A percentile compares a stretch with the other conserved stretches of the same genome.
Evolutionary conservation across 1,140 invertebrate species (phyloP).

Genomic region (Drosophila pectinifera): DNA sequence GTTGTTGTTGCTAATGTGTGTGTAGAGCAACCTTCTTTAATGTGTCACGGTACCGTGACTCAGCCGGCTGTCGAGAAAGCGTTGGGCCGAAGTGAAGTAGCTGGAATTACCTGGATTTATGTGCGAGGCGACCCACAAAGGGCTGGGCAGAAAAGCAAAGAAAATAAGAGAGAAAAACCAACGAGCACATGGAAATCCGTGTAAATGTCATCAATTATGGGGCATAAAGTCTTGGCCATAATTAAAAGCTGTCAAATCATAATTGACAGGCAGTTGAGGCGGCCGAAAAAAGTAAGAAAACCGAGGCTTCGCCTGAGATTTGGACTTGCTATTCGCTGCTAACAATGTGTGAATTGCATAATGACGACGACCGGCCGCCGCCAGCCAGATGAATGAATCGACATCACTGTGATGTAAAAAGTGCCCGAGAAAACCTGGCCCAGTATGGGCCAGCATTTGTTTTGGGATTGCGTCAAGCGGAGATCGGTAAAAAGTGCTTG

Average conservation of each 20-base stretch:
- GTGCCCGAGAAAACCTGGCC: conserved; percentile 37
- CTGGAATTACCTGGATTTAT: conserved; percentile 42
- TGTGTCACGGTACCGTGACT: conserved; percentile 57
- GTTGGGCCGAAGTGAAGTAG: conserved; percentile 28
- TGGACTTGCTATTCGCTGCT: conserved; percentile 30
- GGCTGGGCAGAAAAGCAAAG: conserved; percentile 15
- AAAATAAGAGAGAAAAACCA: conserved; percentile 24
- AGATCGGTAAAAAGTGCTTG: not conserved
- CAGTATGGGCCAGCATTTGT: not conserved
- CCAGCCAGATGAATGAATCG: conserved; percentile 30
- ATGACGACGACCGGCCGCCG: conserved; percentile 23
- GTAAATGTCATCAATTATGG: conserved; percentile 75
- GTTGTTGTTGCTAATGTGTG: conserved; percentile 6
- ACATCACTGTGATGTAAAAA: conserved; percentile 47
- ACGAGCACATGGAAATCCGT: conserved; percentile 28
- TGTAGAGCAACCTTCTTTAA: conserved; percentile 32
- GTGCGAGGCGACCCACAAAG: conserved; percentile 52
- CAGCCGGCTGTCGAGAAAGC: conserved; percentile 47
- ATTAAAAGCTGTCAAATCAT: conserved; percentile 80
- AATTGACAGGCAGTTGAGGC: conserved; percentile 56
- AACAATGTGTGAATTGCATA: conserved; percentile 81
- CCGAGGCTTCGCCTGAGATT: conserved; percentile 8
- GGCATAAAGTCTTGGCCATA: conserved; percentile 53
- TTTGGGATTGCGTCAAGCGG: conserved; percentile 5
- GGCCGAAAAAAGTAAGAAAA: not conserved